A percentile compares a stretch with the other conserved stretches of the same genome.
phyloP scores from a whole-genome alignment of 2,888 invertebrate genomes.

The Steinernema hermaphroditum region DNA sequence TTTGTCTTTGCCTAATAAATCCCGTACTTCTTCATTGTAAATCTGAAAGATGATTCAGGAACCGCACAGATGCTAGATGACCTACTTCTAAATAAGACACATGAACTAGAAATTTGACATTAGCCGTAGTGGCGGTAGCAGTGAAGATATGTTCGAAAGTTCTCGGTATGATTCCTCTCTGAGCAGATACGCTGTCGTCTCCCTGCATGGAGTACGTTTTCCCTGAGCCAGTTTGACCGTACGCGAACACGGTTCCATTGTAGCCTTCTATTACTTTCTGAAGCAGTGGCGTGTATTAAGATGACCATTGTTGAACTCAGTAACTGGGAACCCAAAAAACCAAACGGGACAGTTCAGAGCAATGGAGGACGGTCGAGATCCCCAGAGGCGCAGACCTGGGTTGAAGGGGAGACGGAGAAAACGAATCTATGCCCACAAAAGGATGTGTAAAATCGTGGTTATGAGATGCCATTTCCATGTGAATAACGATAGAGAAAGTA shows the following conservation, averaged over 20 bases:
- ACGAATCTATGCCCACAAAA: too few relatives aligned
- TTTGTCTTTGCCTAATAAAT: constrained; percentile 73
- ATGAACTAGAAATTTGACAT: constrained; percentile 76
- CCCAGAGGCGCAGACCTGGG: too few relatives aligned
- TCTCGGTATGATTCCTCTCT: constrained; percentile 64
- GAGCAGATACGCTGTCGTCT: constrained; percentile 68
- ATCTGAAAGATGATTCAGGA: constrained; percentile 71
- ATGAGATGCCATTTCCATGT: too few relatives aligned
- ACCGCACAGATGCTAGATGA: too few relatives aligned
- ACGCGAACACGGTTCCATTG: constrained; percentile 89
- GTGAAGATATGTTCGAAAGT: constrained; percentile 84
- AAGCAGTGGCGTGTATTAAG: too few relatives aligned
- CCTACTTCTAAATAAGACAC: constrained; percentile 78
- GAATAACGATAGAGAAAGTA: too few relatives aligned
- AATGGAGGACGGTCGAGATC: too few relatives aligned
- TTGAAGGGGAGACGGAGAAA: too few relatives aligned
- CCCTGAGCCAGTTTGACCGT: constrained; percentile 88
- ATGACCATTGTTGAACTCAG: too few relatives aligned
- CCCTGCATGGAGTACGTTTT: constrained; percentile 90
- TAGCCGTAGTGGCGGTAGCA: constrained; percentile 76
- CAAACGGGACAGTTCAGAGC: too few relatives aligned
- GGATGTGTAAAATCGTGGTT: too few relatives aligned
- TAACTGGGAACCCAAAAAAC: too few relatives aligned
- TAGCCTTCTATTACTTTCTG: constrained; percentile 85
- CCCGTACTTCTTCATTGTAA: constrained; percentile 80